These are phyloP conservation scores for Planiliza haematocheilus DNA, from an alignment of 2,113 vertebrate genomes.

Conservation along the genomic window DNA sequence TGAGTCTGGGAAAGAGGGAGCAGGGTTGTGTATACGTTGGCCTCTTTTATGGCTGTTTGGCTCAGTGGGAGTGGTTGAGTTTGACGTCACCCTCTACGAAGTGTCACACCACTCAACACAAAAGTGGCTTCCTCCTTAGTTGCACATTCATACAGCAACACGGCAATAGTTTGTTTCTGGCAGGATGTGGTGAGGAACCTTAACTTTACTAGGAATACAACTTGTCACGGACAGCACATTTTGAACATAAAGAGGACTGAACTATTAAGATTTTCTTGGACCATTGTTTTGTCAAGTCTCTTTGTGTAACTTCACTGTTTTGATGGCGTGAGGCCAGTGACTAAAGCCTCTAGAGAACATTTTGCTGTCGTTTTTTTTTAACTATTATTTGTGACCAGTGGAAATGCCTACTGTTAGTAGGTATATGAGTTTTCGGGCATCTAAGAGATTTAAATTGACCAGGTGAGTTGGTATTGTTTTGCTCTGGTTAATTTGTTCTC, in stretches of 20 bases:
- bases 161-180: slow-evolving; percentile 26
- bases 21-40: background rate
- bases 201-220: background rate
- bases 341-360: background rate
- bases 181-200: slow-evolving; percentile 34
- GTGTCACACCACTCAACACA: slow-evolving; percentile 78
- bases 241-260: background rate
- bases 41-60: slow-evolving; percentile 40
- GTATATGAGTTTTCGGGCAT: slow-evolving; percentile 81
- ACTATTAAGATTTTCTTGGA: background rate
- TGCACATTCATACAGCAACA: slow-evolving; percentile 29
- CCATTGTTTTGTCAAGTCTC: background rate
- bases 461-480: slow-evolving; percentile 67
- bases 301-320: background rate
- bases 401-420: slow-evolving; percentile 78
- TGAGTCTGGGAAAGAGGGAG: background rate
- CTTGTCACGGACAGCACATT: background rate
- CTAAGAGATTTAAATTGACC: slow-evolving; percentile 66
- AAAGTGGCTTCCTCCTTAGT: slow-evolving; percentile 70
- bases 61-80: slow-evolving; percentile 68
- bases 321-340: slow-evolving; percentile 38
- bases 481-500: background rate
- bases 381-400: background rate
- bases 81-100: slow-evolving; percentile 74
- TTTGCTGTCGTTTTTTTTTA: background rate